These are phyloP conservation scores for Orthonevra nobilis DNA, from an alignment of 2,888 invertebrate species.

Conservation along the genomic window DNA sequence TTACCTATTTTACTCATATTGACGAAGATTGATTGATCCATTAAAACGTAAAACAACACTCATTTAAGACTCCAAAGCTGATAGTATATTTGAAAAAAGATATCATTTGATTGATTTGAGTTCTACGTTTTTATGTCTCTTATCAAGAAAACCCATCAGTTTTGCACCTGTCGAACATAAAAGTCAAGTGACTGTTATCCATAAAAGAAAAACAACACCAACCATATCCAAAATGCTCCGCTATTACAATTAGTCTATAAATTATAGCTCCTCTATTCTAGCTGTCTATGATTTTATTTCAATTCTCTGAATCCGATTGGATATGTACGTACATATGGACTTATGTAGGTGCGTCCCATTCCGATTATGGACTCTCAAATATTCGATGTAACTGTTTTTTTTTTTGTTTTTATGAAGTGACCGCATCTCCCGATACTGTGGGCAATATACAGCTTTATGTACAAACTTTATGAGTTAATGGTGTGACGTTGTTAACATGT, in stretches of 20 bases:
- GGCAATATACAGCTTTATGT: slow-evolving; percentile 55
- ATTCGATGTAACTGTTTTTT: slow-evolving; percentile 31
- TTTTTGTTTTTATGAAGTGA: slow-evolving; percentile 62
- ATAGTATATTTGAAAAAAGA: no score
- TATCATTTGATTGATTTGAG: no score
- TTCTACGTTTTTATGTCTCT: no score
- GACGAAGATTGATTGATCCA: no score
- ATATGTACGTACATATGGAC: slow-evolving; percentile 13
- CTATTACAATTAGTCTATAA: slow-evolving; percentile 44
- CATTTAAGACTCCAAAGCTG: no score
- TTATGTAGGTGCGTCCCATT: slow-evolving; percentile 56
- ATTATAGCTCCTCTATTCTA: slow-evolving; percentile 54
- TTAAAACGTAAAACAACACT: no score
- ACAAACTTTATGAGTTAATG: slow-evolving; percentile 58
- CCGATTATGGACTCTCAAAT: slow-evolving; percentile 51
- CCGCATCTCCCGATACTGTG: slow-evolving; percentile 35
- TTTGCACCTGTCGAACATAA: no score
- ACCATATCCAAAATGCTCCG: slow-evolving; percentile 10
- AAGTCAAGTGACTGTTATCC: not conserved
- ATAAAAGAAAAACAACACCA: not conserved
- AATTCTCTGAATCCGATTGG: slow-evolving; percentile 12
- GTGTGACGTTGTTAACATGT: slow-evolving; percentile 69
- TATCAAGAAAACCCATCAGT: no score
- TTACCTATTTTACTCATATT: no score
- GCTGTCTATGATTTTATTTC: slow-evolving; percentile 53